Percentiles rank a stretch among this genome's conserved stretches.
Evolutionary conservation across 2,797 vertebrate species (phyloP).

Genomic region (Oreortyx pictus): DNA sequence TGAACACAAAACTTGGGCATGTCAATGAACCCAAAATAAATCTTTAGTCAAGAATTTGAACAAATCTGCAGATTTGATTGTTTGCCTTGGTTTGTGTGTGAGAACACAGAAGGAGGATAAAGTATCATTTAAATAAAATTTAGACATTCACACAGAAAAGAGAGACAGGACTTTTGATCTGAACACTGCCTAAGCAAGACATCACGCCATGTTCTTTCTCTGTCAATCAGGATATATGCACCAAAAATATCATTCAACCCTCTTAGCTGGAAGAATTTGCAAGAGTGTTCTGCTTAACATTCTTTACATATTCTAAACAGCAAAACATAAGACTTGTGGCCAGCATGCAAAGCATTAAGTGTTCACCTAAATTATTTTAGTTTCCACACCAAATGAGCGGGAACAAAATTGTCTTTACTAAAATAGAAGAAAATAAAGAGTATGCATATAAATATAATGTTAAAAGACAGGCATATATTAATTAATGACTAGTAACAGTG

Average conservation of each 20-base stretch:
- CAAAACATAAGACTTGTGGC: not conserved
- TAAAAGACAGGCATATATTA: not conserved
- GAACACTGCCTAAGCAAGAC: not conserved
- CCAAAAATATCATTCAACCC: not conserved
- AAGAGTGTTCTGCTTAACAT: not conserved
- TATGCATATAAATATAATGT: not conserved
- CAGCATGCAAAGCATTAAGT: not conserved
- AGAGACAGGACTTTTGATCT: not conserved
- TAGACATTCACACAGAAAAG: not conserved
- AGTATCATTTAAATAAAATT: not conserved
- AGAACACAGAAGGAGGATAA: not conserved
- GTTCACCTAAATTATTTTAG: not conserved
- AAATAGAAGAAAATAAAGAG: not conserved
- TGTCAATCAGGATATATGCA: not conserved
- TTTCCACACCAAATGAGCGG: not conserved
- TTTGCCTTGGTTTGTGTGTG: not conserved
- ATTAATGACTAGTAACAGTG: not conserved
- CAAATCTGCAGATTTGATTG: not conserved
- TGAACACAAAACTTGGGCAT: not conserved
- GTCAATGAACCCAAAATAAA: not conserved
- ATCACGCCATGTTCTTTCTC: not conserved
- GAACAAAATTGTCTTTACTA: not conserved
- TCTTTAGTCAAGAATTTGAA: conserved; percentile 2
- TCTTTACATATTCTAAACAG: not conserved
- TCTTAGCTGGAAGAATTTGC: not conserved